Evolutionary conservation across 2,113 vertebrate genomes (phyloP), one percentile per base, ranked within the genome.

Genomic region (Leiothrix lutea): DNA sequence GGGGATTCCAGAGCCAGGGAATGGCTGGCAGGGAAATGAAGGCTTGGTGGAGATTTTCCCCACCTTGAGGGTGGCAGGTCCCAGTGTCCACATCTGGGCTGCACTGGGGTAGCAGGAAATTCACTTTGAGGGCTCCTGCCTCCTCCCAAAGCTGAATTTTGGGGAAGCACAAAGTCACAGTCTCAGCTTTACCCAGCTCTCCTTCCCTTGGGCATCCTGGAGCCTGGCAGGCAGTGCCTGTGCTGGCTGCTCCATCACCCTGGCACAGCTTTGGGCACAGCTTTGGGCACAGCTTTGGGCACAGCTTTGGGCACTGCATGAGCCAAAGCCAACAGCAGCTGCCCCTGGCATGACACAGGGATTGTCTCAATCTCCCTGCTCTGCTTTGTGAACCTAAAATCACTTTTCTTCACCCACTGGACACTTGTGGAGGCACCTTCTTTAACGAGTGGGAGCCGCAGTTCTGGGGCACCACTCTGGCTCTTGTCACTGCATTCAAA

Each of bases 381-480:
- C 53, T 71, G 36, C 42, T 17, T 12, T 18, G 28, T 23, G 12
- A 70, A 8, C 35, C 31, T 26, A 64, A 80, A 64, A 57, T 36
- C 35, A 10, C 50, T 33, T 57, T 44, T 72, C 31, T 42, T 57
- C 35, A 31, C 17, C 25, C 42, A 9, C 17, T 8, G 31, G 25
- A 53, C 36, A 53, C 2, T 33, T 11, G 3, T 1, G 3, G 1
- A 29, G 36, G 11, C 36, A 29, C 36, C 38, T 19, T 10, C 12
- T 9, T 57, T 29, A 22, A 11, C 1, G 23, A n/a, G 20, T 3
- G 53, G 25, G 53, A 75, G 36, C 44, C 42, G 42, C 57, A 18
- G 0, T 2, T 15, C 50, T 42, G 65, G 24, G 47, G 47, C 56
- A 45, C 5, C 47, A 14, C 38, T 56, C 62, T 38, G 56, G 47